Conservation (phyloP, 2,113 vertebrate genomes). For the Camelus dromedarius region DNA sequence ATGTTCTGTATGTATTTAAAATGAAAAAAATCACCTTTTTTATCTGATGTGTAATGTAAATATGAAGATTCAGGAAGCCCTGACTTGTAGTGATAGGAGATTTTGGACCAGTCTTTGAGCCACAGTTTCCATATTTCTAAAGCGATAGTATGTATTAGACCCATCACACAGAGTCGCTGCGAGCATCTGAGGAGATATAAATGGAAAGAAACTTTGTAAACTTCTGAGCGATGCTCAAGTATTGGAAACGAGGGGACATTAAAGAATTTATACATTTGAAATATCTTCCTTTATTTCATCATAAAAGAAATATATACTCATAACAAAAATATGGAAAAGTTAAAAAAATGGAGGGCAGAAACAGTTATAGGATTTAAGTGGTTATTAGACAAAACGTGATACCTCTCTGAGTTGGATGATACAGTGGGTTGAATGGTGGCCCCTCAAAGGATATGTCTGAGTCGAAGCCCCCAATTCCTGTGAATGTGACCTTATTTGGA, state of each 20-base stretch:
- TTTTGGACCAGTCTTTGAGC: background rate
- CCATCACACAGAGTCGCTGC: background rate
- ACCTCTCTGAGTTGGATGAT: background rate
- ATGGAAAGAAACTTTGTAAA: background rate
- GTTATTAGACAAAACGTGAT: slow-evolving; percentile 10
- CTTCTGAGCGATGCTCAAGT: slow-evolving; percentile 34
- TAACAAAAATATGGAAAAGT: background rate
- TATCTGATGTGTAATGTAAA: slow-evolving; percentile 18
- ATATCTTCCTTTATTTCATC: background rate
- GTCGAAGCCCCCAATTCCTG: background rate
- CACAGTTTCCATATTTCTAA: slow-evolving; percentile 15
- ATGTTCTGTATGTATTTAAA: background rate
- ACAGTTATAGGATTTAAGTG: background rate
- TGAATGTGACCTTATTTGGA: slow-evolving; percentile 18
- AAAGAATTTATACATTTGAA: slow-evolving; percentile 19
- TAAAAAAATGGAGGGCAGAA: background rate
- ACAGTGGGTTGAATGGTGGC: background rate
- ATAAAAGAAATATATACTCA: background rate
- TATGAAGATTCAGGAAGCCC: slow-evolving; percentile 1
- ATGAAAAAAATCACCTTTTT: slow-evolving; percentile 26
- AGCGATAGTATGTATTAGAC: background rate
- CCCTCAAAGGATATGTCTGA: background rate
- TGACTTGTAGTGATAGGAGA: background rate
- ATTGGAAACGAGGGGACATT: slow-evolving; percentile 2
- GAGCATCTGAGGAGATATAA: background rate